These are phyloP conservation scores for Tethea ocularis DNA, from an alignment of 2,888 invertebrate genomes.

Conservation along the genomic window DNA sequence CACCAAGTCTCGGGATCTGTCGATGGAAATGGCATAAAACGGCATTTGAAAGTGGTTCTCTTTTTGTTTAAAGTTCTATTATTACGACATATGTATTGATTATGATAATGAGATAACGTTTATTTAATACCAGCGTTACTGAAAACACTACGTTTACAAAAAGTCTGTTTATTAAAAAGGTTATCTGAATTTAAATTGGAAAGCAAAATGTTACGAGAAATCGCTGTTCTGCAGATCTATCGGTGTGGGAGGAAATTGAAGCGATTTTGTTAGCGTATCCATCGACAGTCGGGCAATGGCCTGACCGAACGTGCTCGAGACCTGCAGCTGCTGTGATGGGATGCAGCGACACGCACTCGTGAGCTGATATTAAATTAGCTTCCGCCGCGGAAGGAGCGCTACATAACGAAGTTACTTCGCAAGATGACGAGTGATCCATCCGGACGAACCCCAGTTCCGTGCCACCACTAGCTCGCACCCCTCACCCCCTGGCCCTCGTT, in stretches of 20 bases:
- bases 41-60: too few relatives aligned
- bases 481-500: background rate
- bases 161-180: background rate
- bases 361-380: background rate
- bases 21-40: too few relatives aligned
- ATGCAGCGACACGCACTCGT: background rate
- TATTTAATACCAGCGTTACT: background rate
- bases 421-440: conserved; percentile 1
- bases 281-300: background rate
- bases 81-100: too few relatives aligned
- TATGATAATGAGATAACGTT: background rate
- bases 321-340: background rate
- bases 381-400: background rate
- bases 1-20: too few relatives aligned
- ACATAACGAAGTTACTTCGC: background rate
- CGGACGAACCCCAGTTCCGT: background rate
- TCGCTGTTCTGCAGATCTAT: background rate
- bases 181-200: background rate
- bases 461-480: background rate
- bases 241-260: background rate
- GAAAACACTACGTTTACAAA: background rate
- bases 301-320: background rate
- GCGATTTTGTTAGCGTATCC: background rate
- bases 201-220: background rate
- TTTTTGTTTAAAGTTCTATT: too few relatives aligned